Percentiles rank a stretch among this genome's conserved stretches.
Conservation (phyloP, 2,113 vertebrate genomes). For the Cyphomyrus discorhynchus region DNA sequence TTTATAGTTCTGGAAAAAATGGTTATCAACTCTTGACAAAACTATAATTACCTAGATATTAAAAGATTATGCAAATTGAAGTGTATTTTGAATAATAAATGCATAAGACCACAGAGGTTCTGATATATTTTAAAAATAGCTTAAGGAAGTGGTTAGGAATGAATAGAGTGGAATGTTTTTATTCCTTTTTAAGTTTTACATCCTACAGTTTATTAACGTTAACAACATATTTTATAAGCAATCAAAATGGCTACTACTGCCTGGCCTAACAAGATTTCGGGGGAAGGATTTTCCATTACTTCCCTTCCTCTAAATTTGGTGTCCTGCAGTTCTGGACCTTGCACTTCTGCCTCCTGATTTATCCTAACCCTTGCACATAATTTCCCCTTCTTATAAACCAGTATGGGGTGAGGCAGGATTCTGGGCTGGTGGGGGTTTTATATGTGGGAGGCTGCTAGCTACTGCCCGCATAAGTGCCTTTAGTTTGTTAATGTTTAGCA, state of each 20-base stretch:
- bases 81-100: conserved; percentile 2
- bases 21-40: conserved; percentile 3
- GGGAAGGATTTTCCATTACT: background rate
- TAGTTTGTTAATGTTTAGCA: background rate
- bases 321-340: background rate
- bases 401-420: background rate
- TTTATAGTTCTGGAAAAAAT: background rate
- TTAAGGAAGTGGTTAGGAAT: background rate
- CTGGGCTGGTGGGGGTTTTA: background rate
- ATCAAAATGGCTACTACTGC: background rate
- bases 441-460: background rate
- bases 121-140: background rate
- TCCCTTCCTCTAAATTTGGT: background rate
- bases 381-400: background rate
- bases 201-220: background rate
- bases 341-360: background rate
- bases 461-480: background rate
- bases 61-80: conserved; percentile 2
- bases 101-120: background rate
- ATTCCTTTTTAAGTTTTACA: background rate
- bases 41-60: background rate
- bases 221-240: background rate
- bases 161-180: background rate
- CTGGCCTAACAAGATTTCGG: background rate
- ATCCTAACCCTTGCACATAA: background rate